These are phyloP conservation scores for Apodemia mormo DNA, from an alignment of 2,888 invertebrate species.

Conservation along the genomic window DNA sequence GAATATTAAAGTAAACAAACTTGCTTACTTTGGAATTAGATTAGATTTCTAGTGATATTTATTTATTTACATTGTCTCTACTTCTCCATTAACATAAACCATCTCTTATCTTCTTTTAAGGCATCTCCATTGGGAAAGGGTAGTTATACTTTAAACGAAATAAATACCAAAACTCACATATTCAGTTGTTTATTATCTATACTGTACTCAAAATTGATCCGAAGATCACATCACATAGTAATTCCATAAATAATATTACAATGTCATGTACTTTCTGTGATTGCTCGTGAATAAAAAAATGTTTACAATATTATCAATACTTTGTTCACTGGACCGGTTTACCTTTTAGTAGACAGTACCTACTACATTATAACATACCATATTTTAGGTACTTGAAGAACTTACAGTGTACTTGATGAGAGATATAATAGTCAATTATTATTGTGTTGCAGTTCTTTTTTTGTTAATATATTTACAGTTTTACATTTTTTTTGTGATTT, in stretches of 20 bases:
- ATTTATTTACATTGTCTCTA: no score
- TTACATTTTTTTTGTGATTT: constrained; percentile 82
- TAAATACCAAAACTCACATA: constrained; percentile 72
- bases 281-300: constrained; percentile 81
- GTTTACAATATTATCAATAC: constrained; percentile 80
- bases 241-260: constrained; percentile 83
- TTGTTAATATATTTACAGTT: constrained; percentile 82
- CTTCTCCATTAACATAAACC: no score
- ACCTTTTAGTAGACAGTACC: constrained; percentile 70
- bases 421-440: constrained; percentile 76
- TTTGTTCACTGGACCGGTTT: constrained; percentile 82
- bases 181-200: constrained; percentile 88
- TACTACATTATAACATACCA: constrained; percentile 69
- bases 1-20: no score
- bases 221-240: constrained; percentile 88
- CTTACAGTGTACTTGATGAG: constrained; percentile 79
- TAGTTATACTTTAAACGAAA: background rate
- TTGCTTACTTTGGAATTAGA: no score
- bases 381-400: constrained; percentile 73
- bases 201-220: constrained; percentile 89
- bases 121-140: background rate
- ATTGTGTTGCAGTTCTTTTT: constrained; percentile 80
- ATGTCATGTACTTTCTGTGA: constrained; percentile 82
- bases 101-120: background rate
- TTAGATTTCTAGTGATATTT: no score